Conservation (phyloP, 2,888 invertebrate species). For the Amblyteles armatorius region DNA sequence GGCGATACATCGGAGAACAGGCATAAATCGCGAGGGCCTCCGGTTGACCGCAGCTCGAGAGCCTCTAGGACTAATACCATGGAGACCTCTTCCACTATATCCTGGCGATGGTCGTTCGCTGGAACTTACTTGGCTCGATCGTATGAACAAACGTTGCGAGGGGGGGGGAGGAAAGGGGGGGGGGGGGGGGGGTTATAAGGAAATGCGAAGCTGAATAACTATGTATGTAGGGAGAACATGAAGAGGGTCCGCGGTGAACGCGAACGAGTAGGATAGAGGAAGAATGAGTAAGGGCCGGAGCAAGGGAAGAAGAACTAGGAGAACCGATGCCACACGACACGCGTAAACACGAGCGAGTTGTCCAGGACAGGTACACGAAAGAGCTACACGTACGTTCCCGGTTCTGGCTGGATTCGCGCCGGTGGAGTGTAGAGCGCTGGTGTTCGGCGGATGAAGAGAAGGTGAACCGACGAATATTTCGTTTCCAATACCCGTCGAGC, state of each 20-base stretch:
- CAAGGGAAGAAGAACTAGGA: slow-evolving; percentile 61
- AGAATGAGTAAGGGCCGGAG: slow-evolving; percentile 41
- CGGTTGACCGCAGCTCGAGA: slow-evolving; percentile 28
- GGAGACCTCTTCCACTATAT: slow-evolving; percentile 43
- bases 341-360: slow-evolving; percentile 62
- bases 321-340: slow-evolving; percentile 47
- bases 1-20: slow-evolving; percentile 78
- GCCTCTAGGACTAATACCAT: slow-evolving; percentile 46
- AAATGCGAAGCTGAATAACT: slow-evolving; percentile 29
- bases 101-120: slow-evolving; percentile 56
- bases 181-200: slow-evolving; percentile 41
- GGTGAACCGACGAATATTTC: slow-evolving; percentile 50
- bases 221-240: slow-evolving; percentile 27
- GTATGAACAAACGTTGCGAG: slow-evolving; percentile 36
- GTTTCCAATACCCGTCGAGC: slow-evolving; percentile 53
- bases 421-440: slow-evolving; percentile 18
- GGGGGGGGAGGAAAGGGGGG: slow-evolving; percentile 31
- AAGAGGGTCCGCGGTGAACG: slow-evolving; percentile 39
- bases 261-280: slow-evolving; percentile 20
- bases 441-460: slow-evolving; percentile 40
- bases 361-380: slow-evolving; percentile 48
- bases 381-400: slow-evolving; percentile 35
- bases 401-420: slow-evolving; percentile 22
- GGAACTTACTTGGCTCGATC: slow-evolving; percentile 40
- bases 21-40: slow-evolving; percentile 75